Conservation (phyloP, 2,888 invertebrate genomes). For the Ochropacha duplaris region DNA sequence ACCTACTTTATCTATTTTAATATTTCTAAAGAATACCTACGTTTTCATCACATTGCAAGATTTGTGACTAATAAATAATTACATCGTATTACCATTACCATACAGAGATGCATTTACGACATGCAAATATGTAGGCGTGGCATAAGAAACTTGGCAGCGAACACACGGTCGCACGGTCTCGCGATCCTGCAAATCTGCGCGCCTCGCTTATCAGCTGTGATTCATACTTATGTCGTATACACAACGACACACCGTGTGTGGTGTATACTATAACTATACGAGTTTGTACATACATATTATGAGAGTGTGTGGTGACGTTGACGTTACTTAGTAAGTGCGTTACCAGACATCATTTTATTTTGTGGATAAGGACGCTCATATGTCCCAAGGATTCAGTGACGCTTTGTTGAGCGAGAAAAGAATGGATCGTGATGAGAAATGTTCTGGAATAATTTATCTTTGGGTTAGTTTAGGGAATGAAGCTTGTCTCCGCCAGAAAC, state of each 20-base stretch:
- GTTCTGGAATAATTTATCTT: slow-evolving; percentile 76
- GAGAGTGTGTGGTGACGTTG: slow-evolving; percentile 44
- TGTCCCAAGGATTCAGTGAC: slow-evolving; percentile 67
- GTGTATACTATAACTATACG: slow-evolving; percentile 28
- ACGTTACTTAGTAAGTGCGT: slow-evolving; percentile 61
- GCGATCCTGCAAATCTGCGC: slow-evolving; percentile 73
- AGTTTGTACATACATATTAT: slow-evolving; percentile 43
- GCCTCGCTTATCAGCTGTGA: slow-evolving; percentile 75
- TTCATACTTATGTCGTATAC: slow-evolving; percentile 63
- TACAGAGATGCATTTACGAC: slow-evolving; percentile 52
- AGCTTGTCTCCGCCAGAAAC: slow-evolving; percentile 59
- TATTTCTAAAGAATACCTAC: no score
- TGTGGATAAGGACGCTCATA: slow-evolving; percentile 68
- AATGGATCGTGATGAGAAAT: slow-evolving; percentile 75
- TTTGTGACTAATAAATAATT: slow-evolving; percentile 27
- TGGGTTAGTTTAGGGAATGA: slow-evolving; percentile 68
- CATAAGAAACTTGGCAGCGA: slow-evolving; percentile 73
- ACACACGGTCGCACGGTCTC: slow-evolving; percentile 54
- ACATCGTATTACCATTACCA: slow-evolving; percentile 51
- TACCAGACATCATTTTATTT: slow-evolving; percentile 66
- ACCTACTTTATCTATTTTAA: no score
- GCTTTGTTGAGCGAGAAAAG: slow-evolving; percentile 70
- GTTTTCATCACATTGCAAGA: slow-evolving; percentile 1
- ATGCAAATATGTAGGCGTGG: slow-evolving; percentile 73
- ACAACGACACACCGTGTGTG: slow-evolving; percentile 37